Percentiles rank a stretch among this genome's conserved stretches.
These are phyloP conservation scores for Podotricha telesiphe DNA, from an alignment of 2,888 invertebrate species.

Conservation along the genomic window DNA sequence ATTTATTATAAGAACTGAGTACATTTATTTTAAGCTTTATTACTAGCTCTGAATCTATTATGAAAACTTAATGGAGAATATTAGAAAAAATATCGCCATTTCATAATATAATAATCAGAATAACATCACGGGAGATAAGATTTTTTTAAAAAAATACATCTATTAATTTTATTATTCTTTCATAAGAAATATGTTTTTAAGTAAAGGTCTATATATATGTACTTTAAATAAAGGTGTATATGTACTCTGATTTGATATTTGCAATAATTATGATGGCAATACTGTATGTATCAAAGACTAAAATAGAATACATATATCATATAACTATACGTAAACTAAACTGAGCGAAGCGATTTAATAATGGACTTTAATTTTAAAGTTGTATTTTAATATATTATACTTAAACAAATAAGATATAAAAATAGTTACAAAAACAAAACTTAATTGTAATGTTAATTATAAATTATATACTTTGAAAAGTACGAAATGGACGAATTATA, in stretches of 20 bases:
- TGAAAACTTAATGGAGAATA: too few species aligned
- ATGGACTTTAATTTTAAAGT: background rate
- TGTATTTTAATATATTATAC: background rate
- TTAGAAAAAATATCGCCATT: too few species aligned
- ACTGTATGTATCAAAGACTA: conserved; percentile 9
- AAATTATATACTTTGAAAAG: background rate
- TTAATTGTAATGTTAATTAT: background rate
- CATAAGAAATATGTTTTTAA: too few species aligned
- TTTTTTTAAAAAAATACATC: too few species aligned
- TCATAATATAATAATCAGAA: too few species aligned
- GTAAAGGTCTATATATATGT: too few species aligned
- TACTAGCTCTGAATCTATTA: too few species aligned
- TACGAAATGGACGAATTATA: conserved; percentile 14
- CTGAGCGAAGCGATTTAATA: conserved; percentile 1
- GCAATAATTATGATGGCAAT: background rate
- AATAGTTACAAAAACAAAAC: background rate
- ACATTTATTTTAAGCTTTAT: too few species aligned
- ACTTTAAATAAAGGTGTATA: background rate
- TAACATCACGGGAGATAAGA: too few species aligned
- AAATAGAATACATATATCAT: background rate
- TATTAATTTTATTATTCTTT: too few species aligned
- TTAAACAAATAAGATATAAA: background rate
- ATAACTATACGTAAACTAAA: background rate
- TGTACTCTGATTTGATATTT: background rate
- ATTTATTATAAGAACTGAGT: too few species aligned